A percentile compares a stretch with the other conserved stretches of the same genome.
phyloP scores from a whole-genome alignment of 92 coral and sea anemone genomes.

The Plumapathes pennacea region DNA sequence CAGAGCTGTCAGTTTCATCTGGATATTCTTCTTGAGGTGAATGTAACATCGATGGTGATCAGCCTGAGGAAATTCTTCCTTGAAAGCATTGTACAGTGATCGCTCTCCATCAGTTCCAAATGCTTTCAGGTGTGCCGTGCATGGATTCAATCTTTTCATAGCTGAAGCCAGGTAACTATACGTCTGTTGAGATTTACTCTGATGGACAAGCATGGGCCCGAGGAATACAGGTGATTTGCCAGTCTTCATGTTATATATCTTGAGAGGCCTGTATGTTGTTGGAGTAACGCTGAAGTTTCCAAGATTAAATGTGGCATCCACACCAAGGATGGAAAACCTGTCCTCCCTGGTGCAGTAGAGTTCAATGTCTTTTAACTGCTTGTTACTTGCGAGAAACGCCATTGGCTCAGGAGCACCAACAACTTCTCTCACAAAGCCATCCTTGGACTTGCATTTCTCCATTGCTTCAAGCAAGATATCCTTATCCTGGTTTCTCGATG shows the following conservation, averaged over 20 bases:
- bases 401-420: slow-evolving; percentile 48
- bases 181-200: slow-evolving; percentile 34
- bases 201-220: slow-evolving; percentile 46
- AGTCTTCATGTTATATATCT: slow-evolving; percentile 25
- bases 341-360: slow-evolving; percentile 27
- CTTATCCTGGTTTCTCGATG: slow-evolving; percentile 4
- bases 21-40: slow-evolving; percentile 33
- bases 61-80: slow-evolving; percentile 29
- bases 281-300: slow-evolving; percentile 50
- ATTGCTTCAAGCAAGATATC: slow-evolving; percentile 26
- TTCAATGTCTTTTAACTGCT: slow-evolving; percentile 30
- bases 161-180: slow-evolving; percentile 32
- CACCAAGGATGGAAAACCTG: slow-evolving; percentile 33
- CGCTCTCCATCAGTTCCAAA: slow-evolving; percentile 54
- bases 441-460: slow-evolving; percentile 23
- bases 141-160: slow-evolving; percentile 27
- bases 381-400: slow-evolving; percentile 34
- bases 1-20: slow-evolving; percentile 15
- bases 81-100: slow-evolving; percentile 28
- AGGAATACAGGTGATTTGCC: slow-evolving; percentile 49
- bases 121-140: slow-evolving; percentile 24
- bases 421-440: slow-evolving; percentile 18
- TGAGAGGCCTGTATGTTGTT: slow-evolving; percentile 34
- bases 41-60: slow-evolving; percentile 36
- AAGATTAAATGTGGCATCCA: slow-evolving; percentile 47